These are phyloP conservation scores for Magallana angulata DNA, from an alignment of 1,140 invertebrate genomes.

Conservation along the genomic window DNA sequence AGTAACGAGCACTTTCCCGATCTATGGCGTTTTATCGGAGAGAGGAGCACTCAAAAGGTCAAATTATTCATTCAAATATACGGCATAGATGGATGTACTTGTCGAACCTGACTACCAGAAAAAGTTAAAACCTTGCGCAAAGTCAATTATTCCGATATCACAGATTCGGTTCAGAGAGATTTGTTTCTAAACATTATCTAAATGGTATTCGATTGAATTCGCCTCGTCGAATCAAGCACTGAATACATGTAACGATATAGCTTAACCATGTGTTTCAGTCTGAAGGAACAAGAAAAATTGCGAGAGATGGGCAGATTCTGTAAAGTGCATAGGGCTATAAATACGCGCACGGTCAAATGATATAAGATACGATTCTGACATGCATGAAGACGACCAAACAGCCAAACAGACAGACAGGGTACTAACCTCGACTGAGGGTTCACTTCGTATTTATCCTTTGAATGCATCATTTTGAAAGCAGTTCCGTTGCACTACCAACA, in stretches of 20 bases:
- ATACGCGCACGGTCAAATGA: background rate
- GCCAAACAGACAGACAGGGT: background rate
- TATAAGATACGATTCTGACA: background rate
- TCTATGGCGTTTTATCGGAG: background rate
- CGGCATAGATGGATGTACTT: background rate
- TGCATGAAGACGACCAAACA: background rate
- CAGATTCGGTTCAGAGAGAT: background rate
- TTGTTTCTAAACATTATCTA: background rate
- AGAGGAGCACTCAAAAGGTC: background rate
- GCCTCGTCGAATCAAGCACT: background rate
- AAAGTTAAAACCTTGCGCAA: background rate
- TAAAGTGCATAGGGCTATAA: background rate
- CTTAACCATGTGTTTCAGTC: background rate
- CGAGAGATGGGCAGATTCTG: background rate
- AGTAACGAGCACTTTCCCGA: background rate
- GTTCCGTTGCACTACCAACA: background rate
- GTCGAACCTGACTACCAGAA: background rate
- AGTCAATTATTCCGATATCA: background rate
- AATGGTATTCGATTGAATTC: slow-evolving; percentile 15
- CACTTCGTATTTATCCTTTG: slow-evolving; percentile 18
- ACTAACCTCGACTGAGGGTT: slow-evolving; percentile 2
- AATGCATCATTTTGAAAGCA: background rate
- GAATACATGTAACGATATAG: background rate
- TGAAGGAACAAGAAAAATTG: background rate
- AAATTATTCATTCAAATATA: background rate